These are phyloP conservation scores for Caenorhabditis briggsae DNA, from an alignment of 1,140 invertebrate species.

Conservation along the genomic window DNA sequence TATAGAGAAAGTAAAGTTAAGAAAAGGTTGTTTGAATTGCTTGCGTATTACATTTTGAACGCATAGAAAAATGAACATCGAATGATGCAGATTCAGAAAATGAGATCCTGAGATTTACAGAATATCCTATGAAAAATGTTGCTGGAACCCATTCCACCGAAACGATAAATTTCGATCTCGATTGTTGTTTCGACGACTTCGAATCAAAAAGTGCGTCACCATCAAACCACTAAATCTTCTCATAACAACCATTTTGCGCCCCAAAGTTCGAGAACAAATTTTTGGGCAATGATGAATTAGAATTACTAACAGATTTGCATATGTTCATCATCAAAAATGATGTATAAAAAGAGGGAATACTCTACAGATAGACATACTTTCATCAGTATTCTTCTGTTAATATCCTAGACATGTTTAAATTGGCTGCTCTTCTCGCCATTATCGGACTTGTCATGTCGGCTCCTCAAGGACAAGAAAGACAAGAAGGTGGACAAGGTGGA, in stretches of 20 bases:
- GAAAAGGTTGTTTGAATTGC: too few relatives aligned
- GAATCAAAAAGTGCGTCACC: not conserved
- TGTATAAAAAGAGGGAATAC: not conserved
- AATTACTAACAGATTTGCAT: not conserved
- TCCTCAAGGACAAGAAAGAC: not conserved
- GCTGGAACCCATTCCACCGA: too few relatives aligned
- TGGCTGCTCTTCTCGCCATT: not conserved
- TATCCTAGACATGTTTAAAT: conserved; percentile 10
- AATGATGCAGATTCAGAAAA: not conserved
- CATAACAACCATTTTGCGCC: not conserved
- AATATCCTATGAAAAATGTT: not conserved
- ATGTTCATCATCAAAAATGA: conserved; percentile 5
- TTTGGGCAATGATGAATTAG: not conserved
- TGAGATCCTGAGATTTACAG: not conserved
- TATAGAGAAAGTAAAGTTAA: too few relatives aligned
- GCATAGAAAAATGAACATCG: too few relatives aligned
- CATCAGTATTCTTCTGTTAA: not conserved
- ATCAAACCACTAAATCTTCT: conserved; percentile 27
- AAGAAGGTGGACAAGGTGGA: conserved; percentile 1
- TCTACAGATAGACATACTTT: not conserved
- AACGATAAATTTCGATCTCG: not conserved
- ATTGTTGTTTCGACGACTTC: not conserved
- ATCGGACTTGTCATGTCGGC: not conserved
- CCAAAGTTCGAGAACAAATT: conserved; percentile 31
- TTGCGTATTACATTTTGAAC: too few relatives aligned